Evolutionary conservation across 2,888 invertebrate species (phyloP).

Genomic region (Plusia festucae): DNA sequence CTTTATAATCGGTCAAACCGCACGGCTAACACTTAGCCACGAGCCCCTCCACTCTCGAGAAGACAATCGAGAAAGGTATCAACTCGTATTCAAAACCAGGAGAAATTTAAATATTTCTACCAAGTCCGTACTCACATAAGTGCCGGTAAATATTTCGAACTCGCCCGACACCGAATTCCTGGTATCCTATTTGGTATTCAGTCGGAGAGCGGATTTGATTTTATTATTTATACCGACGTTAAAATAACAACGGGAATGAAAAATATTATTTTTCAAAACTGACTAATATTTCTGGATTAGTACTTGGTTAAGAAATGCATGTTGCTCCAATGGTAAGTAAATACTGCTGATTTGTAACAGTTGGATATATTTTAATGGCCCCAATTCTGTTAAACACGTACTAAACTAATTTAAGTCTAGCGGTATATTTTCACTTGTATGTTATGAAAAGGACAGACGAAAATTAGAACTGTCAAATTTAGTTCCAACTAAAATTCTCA

Average conservation of each 20-base stretch:
- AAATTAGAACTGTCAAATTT: too few relatives aligned
- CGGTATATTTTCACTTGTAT: too few relatives aligned
- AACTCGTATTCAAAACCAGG: background rate
- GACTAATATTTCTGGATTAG: background rate
- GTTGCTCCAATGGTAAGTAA: background rate
- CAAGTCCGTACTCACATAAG: slow-evolving; percentile 39
- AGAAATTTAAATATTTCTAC: slow-evolving; percentile 7
- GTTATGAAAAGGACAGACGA: too few relatives aligned
- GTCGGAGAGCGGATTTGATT: slow-evolving; percentile 54
- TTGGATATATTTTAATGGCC: too few relatives aligned
- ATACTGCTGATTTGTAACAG: too few relatives aligned
- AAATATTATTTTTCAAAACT: slow-evolving; percentile 16
- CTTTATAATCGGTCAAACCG: too few relatives aligned
- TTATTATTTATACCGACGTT: slow-evolving; percentile 54
- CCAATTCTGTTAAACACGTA: too few relatives aligned
- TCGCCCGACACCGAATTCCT: slow-evolving; percentile 56
- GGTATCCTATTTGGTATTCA: slow-evolving; percentile 64
- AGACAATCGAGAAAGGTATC: background rate
- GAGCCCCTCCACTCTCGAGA: too few relatives aligned
- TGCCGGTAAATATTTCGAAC: slow-evolving; percentile 49
- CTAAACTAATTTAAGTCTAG: too few relatives aligned
- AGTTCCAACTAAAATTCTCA: too few relatives aligned
- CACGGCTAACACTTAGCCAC: too few relatives aligned
- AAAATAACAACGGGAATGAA: slow-evolving; percentile 44
- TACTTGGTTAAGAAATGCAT: background rate